phyloP scores from a whole-genome alignment of 2,888 invertebrate genomes.

The Pycnomerus fuliginosus region DNA sequence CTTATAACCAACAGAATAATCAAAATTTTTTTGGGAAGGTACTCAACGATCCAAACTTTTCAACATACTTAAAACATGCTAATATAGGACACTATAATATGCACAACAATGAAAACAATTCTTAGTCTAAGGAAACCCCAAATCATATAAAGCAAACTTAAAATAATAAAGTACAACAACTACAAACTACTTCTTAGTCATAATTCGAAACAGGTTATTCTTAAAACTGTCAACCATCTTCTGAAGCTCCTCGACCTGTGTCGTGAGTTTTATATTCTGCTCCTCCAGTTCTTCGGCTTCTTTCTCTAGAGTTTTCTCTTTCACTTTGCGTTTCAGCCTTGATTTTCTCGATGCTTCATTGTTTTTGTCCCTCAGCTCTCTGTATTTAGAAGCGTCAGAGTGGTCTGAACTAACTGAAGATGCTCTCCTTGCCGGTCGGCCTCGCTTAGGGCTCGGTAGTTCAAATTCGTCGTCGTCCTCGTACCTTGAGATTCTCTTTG shows the following conservation, averaged over 20 bases:
- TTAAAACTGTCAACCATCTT: slow-evolving; percentile 66
- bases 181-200: slow-evolving; percentile 55
- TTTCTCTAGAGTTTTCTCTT: slow-evolving; percentile 54
- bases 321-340: slow-evolving; percentile 67
- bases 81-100: too few relatives aligned
- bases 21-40: too few relatives aligned
- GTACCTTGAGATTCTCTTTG: slow-evolving; percentile 8
- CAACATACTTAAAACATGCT: too few relatives aligned
- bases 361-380: slow-evolving; percentile 72
- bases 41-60: too few relatives aligned
- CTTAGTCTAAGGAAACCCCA: slow-evolving; percentile 24
- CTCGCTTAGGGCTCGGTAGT: slow-evolving; percentile 40
- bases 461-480: slow-evolving; percentile 32
- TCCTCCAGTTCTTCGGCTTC: slow-evolving; percentile 59
- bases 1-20: too few relatives aligned
- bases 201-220: slow-evolving; percentile 64
- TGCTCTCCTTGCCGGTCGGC: slow-evolving; percentile 58
- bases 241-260: slow-evolving; percentile 67
- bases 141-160: slow-evolving; percentile 11
- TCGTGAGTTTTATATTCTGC: slow-evolving; percentile 63
- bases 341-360: slow-evolving; percentile 77
- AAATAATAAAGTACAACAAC: slow-evolving; percentile 10
- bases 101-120: too few relatives aligned
- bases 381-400: slow-evolving; percentile 59
- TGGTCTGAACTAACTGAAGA: slow-evolving; percentile 49